Conservation (phyloP, 2,888 invertebrate genomes). For the Spisula solida region DNA sequence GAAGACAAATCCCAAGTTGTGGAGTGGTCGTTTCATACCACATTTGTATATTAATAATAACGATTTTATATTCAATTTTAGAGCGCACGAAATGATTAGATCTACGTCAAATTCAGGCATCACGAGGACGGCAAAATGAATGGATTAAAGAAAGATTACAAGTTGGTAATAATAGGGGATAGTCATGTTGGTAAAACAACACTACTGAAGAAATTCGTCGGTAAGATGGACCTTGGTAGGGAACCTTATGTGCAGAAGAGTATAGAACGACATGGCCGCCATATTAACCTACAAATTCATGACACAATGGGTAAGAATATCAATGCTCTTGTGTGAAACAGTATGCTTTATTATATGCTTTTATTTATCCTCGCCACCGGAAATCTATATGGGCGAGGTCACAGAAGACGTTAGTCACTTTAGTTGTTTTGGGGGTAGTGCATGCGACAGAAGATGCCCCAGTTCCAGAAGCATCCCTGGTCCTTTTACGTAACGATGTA, state of each 20-base stretch:
- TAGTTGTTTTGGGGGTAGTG: too few relatives aligned
- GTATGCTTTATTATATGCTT: neutral
- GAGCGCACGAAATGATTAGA: neutral
- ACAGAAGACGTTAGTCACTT: too few relatives aligned
- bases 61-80: too few relatives aligned
- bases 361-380: too few relatives aligned
- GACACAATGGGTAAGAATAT: conserved; percentile 47
- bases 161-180: conserved; percentile 44
- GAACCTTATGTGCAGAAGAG: neutral
- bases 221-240: conserved; percentile 17
- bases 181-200: conserved; percentile 55
- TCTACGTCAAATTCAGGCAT: neutral
- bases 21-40: too few relatives aligned
- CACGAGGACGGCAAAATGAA: conserved; percentile 5
- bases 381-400: too few relatives aligned
- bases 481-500: too few relatives aligned
- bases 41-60: too few relatives aligned
- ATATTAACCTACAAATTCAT: conserved; percentile 34
- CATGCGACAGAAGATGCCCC: too few relatives aligned
- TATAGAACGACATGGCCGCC: conserved; percentile 27
- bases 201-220: conserved; percentile 33
- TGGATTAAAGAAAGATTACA: conserved; percentile 20
- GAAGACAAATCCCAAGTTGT: too few relatives aligned
- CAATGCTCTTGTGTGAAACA: neutral
- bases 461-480: too few relatives aligned